Percentiles rank a stretch among this genome's conserved stretches.
phyloP scores from a whole-genome alignment of 2,113 vertebrate species.

The Chamaea fasciata region DNA sequence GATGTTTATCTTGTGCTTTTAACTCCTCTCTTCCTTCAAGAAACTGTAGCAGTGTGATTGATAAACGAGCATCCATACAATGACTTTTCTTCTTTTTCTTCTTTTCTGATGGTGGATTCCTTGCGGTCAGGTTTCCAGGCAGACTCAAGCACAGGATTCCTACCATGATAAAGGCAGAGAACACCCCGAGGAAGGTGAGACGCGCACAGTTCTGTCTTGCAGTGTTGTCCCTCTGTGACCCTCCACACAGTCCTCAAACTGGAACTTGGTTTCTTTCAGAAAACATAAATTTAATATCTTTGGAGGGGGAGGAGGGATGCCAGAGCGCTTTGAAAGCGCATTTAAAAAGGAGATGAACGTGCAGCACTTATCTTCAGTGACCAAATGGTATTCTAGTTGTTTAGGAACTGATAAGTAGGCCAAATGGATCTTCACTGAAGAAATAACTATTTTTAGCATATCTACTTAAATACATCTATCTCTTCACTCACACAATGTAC shows the following conservation, averaged over 20 bases:
- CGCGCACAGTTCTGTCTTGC: neutral
- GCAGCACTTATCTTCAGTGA: neutral
- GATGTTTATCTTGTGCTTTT: neutral
- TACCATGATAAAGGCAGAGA: constrained; percentile 98
- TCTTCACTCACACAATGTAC: neutral
- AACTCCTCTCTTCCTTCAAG: neutral
- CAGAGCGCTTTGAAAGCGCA: fast-evolving
- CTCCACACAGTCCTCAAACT: fast-evolving
- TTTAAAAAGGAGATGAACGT: neutral
- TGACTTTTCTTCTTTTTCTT: constrained; percentile 16
- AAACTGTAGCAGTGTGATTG: neutral
- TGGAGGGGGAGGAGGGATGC: neutral
- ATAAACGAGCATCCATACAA: neutral
- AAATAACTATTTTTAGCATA: constrained; percentile 51
- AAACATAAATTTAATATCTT: neutral
- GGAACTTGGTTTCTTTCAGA: neutral
- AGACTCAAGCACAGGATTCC: constrained; percentile 85
- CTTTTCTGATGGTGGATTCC: constrained; percentile 33
- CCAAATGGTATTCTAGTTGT: constrained; percentile 39
- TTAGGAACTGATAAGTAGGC: constrained; percentile 40
- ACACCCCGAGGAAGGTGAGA: constrained; percentile 90
- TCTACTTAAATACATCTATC: neutral
- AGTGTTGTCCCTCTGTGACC: neutral
- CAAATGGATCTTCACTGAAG: constrained; percentile 26
- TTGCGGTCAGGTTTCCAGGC: constrained; percentile 82